Evolutionary conservation across 92 coral and sea anemone genomes (phyloP).

Genomic region (Palythoa heliodiscus): DNA sequence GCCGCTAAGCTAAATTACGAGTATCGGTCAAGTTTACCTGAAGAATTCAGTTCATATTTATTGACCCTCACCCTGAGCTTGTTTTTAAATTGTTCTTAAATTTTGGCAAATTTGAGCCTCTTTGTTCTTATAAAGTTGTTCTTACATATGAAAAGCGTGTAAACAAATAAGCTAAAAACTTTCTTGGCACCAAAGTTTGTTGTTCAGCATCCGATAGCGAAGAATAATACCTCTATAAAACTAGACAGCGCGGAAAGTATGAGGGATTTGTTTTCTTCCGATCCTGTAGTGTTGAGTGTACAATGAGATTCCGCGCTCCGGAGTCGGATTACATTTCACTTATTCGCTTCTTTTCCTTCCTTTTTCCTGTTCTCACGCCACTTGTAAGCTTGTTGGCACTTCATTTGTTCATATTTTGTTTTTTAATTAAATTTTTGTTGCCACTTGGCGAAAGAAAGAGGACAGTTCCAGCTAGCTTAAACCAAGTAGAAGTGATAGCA

Average conservation of each 20-base stretch:
- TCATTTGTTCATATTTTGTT: slow-evolving; percentile 2
- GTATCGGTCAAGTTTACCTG: too few species aligned
- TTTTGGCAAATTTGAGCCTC: too few species aligned
- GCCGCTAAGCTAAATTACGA: too few species aligned
- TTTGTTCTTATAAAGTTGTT: too few species aligned
- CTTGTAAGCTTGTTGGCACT: slow-evolving; percentile 12
- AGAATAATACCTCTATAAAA: background rate
- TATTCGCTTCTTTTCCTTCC: slow-evolving; percentile 3
- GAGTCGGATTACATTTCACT: background rate
- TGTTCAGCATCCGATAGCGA: background rate
- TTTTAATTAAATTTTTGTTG: background rate
- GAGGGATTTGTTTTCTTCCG: slow-evolving; percentile 24
- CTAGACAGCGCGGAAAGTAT: background rate
- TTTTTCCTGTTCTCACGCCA: slow-evolving; percentile 38
- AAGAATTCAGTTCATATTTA: too few species aligned
- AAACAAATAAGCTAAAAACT: too few species aligned
- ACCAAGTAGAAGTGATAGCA: too few species aligned
- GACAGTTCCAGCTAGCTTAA: background rate
- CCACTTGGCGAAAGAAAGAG: background rate
- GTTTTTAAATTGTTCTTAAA: too few species aligned
- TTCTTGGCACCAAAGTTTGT: background rate
- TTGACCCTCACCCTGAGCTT: too few species aligned
- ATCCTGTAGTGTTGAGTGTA: background rate
- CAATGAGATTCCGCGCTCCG: background rate
- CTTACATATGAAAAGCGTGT: too few species aligned